Evolutionary conservation across 2,113 vertebrate genomes (phyloP), one percentile per base, ranked within the genome.

Genomic region (Sylvia atricapilla): DNA sequence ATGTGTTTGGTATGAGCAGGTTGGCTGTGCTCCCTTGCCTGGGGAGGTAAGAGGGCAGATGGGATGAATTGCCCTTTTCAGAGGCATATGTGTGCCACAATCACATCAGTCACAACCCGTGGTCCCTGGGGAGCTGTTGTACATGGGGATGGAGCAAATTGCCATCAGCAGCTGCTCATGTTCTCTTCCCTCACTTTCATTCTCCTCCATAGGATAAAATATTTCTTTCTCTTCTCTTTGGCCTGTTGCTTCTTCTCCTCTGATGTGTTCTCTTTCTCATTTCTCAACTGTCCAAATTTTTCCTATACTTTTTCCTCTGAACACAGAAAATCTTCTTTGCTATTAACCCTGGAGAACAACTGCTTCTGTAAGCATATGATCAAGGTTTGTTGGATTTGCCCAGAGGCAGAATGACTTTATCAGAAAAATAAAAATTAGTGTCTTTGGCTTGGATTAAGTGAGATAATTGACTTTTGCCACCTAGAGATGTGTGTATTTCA

Each of bases 111-210:
- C 49, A 27, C n/a, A 56, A 1, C 9, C 31, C 52, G 30, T 69
- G 53, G 27, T 89, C 31, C 15, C 22, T 27, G 7, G 33, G 20
- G 31, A 83, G 20, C 24, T 67, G 8, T 18, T 50, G 28, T 59
- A 70, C 2, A 2, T n/a, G 47, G 15, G 27, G 12, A 44, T 53
- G 50, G 41, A 55, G 23, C n/a, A 83, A 75, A 75, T 62, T 6
- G 37, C 13, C 37, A 14, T 80, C 56, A 35, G 50, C 37, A 90
- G 50, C 37, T 62, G 66, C n/a, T 85, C 2, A 0, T 0, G 0
- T 82, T 75, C 31, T 84, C 81, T 58, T 77, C 74, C 41, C 41
- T 73, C 11, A 13, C 62, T 75, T 89, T 76, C 18, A 15, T 93
- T 84, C 18, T 87, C 64, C 23, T 53, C 35, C 13, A 8, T 10